Evolutionary conservation across 1,140 invertebrate genomes (phyloP), one percentile per base, ranked within the genome.

Genomic region (Drosophila grimshawi): DNA sequence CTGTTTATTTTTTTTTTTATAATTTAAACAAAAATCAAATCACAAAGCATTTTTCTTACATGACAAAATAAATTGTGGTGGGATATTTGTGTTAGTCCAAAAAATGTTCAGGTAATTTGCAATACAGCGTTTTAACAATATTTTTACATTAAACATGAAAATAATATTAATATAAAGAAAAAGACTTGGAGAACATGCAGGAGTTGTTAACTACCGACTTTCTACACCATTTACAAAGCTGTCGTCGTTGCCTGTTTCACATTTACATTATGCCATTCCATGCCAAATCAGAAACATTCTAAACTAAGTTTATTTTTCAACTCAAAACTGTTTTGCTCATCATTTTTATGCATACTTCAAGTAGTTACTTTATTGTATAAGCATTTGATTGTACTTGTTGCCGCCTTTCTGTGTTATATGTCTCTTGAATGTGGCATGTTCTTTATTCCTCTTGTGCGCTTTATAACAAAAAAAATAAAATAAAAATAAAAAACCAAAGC

Each of bases 401-500:
- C 61, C 35, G 61, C 67, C 63, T 88, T 69, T 78, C 53, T 56
- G 41, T 88, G 73, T 83, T 75, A 37, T 56, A 61, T 78, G 73
- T 78, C 60, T 74, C 5, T 64, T 77, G 76, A 76, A 62, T 85
- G 81, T 88, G 69, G 83, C 83, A 82, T 86, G 83, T 45, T 53
- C 79, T 80, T 65, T 52, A 59, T 27, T 66, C 39, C 48, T 82
- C 62, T 88, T 82, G 66, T 80, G 72, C 73, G 85, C 83, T 82
- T 80, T 80, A 74, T 83, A 68, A 57, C 62, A 64, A 62, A 33
- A 27, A 27, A 46, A 56, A 45, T 66, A 57, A 66, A 45, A 53
- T 3, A 10, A 57, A 30, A 39, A 8, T 33, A 45, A 37, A 55
- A 63, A 63, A 41, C 35, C 32, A 62, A 62, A 64, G 7, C 43